Percentiles rank a stretch among this genome's conserved stretches.
Conservation (phyloP, 2,888 invertebrate genomes). For the Mimachlamys varia region DNA sequence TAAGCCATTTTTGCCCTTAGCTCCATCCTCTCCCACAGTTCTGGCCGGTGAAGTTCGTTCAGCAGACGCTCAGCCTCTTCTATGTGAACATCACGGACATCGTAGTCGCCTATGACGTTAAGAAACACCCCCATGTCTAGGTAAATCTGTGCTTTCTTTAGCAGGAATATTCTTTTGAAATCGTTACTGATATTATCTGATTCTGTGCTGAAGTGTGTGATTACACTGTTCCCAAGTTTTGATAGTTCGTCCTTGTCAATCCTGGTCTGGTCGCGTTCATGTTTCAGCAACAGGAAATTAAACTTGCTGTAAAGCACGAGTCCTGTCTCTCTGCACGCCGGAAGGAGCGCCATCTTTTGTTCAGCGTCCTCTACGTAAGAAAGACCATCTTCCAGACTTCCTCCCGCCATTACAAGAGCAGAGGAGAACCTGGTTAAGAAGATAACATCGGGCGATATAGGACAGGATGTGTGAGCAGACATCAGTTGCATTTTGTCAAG, state of each 20-base stretch:
- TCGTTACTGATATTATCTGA: not conserved
- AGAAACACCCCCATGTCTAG: conserved; percentile 14
- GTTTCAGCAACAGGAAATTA: not conserved
- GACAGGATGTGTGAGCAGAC: not conserved
- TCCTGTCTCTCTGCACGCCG: conserved; percentile 1
- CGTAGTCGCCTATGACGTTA: not conserved
- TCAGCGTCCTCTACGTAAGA: not conserved
- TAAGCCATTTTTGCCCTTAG: not conserved
- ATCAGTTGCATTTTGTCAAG: not conserved
- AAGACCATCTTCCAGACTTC: not conserved
- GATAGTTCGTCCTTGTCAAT: not conserved
- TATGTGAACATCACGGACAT: not conserved
- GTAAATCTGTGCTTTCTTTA: not conserved
- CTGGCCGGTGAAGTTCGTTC: not conserved
- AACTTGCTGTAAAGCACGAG: not conserved
- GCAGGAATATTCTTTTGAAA: not conserved
- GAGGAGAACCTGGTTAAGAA: not conserved
- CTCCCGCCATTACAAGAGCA: not conserved
- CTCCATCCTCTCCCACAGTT: not conserved
- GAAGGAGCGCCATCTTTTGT: not conserved
- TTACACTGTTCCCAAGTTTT: not conserved
- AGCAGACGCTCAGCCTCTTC: not conserved
- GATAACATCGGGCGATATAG: not conserved
- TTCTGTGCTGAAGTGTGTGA: not conserved
- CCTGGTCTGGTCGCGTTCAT: not conserved